Evolutionary conservation across 1,140 invertebrate genomes (phyloP).

Genomic region (Tetranychus cinnabarinus): DNA sequence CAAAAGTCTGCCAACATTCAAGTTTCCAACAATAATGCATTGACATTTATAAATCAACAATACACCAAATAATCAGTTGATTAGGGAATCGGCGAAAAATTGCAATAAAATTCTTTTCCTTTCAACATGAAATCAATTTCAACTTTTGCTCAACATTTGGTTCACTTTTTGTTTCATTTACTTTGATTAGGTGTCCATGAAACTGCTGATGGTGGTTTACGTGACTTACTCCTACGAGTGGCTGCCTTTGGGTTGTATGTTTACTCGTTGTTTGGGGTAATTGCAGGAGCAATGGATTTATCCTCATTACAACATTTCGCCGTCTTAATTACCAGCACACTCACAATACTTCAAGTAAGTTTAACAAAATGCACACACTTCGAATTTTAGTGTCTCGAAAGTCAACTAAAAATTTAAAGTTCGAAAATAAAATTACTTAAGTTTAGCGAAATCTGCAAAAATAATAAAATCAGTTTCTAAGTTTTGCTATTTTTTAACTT

Average conservation of each 20-base stretch:
- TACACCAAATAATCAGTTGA: too few relatives aligned
- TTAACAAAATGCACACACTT: conserved; percentile 11
- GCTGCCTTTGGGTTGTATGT: conserved; percentile 74
- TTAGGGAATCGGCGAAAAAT: too few relatives aligned
- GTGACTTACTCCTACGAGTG: conserved; percentile 66
- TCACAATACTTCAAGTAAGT: conserved; percentile 52
- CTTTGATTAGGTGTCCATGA: conserved; percentile 5
- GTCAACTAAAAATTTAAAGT: not conserved
- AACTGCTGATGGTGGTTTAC: conserved; percentile 26
- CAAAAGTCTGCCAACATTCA: too few relatives aligned
- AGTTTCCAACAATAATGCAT: too few relatives aligned
- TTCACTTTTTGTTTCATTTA: not conserved
- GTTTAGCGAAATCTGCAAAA: not conserved
- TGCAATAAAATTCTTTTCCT: too few relatives aligned
- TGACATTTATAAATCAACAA: too few relatives aligned
- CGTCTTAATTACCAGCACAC: conserved; percentile 61
- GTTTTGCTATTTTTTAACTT: too few relatives aligned
- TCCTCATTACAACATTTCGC: conserved; percentile 53
- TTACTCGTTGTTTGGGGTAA: conserved; percentile 75
- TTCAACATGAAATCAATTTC: too few relatives aligned
- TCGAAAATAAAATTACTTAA: not conserved
- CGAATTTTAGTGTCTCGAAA: not conserved
- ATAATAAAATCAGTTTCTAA: too few relatives aligned
- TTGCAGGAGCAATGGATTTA: conserved; percentile 50
- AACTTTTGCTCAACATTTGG: not conserved